phyloP scores from a whole-genome alignment of 2,888 invertebrate genomes.

The Scaptomyza tumidula region DNA sequence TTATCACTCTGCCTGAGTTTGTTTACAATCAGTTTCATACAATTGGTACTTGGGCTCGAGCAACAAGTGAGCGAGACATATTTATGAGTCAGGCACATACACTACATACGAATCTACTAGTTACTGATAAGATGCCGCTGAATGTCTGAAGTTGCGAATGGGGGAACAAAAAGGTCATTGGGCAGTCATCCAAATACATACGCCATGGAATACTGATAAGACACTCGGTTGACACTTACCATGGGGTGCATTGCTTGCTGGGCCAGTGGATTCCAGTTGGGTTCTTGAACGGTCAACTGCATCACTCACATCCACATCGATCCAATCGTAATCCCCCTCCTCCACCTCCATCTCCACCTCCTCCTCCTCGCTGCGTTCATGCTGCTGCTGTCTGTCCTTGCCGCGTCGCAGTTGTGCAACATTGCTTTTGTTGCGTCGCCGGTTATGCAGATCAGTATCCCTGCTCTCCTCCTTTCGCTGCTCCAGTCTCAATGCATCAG shows the following conservation, averaged over 20 bases:
- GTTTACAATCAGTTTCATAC: slow-evolving; percentile 19
- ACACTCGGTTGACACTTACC: slow-evolving; percentile 46
- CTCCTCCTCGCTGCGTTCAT: slow-evolving; percentile 34
- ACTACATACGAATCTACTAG: not conserved
- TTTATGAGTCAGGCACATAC: slow-evolving; percentile 27
- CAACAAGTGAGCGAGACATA: slow-evolving; percentile 31
- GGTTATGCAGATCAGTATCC: slow-evolving; percentile 11
- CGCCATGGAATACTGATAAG: slow-evolving; percentile 41
- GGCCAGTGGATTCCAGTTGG: slow-evolving; percentile 20
- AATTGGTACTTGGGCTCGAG: slow-evolving; percentile 1
- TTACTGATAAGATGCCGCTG: slow-evolving; percentile 41
- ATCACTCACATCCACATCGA: slow-evolving; percentile 58
- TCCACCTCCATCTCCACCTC: not conserved
- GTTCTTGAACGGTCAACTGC: slow-evolving; percentile 30
- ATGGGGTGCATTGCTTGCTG: slow-evolving; percentile 37
- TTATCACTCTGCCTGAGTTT: not conserved
- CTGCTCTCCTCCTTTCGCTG: slow-evolving; percentile 42
- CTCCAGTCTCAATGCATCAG: slow-evolving; percentile 41
- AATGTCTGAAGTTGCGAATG: slow-evolving; percentile 37
- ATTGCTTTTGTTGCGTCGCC: slow-evolving; percentile 25
- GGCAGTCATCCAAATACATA: not conserved
- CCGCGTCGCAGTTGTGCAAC: slow-evolving; percentile 18
- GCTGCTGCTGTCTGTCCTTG: slow-evolving; percentile 28
- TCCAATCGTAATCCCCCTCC: slow-evolving; percentile 60
- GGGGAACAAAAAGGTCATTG: slow-evolving; percentile 36